Evolutionary conservation across 2,888 invertebrate species (phyloP).

Genomic region (Ochlodes sylvanus): DNA sequence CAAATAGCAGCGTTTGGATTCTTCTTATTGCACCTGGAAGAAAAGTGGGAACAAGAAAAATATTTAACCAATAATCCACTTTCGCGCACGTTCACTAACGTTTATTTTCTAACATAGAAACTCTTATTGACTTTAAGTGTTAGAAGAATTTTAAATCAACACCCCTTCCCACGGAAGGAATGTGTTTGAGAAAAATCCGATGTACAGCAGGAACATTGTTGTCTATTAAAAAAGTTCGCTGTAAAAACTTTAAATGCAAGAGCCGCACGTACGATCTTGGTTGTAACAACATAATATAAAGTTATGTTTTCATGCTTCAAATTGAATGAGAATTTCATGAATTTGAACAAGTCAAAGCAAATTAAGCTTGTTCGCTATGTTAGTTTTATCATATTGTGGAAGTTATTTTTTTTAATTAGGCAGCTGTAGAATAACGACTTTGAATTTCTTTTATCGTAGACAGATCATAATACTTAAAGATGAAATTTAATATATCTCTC

Average conservation of each 20-base stretch:
- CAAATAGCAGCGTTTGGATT: not conserved
- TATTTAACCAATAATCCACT: slow-evolving; percentile 16
- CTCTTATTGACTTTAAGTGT: slow-evolving; percentile 32
- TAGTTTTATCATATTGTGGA: not conserved
- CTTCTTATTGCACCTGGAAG: not conserved
- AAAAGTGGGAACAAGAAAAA: not conserved
- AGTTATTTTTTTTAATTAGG: too few relatives aligned
- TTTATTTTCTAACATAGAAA: slow-evolving; percentile 32
- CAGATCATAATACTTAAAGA: too few relatives aligned
- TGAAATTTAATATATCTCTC: too few relatives aligned
- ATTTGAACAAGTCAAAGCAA: slow-evolving; percentile 7
- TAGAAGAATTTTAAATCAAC: slow-evolving; percentile 33
- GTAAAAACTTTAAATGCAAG: not conserved
- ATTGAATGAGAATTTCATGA: slow-evolving; percentile 11
- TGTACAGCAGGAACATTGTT: slow-evolving; percentile 28
- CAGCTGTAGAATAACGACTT: too few relatives aligned
- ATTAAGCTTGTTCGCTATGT: not conserved
- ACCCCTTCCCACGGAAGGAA: slow-evolving; percentile 18
- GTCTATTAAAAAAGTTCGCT: slow-evolving; percentile 19
- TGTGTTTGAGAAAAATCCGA: slow-evolving; percentile 25
- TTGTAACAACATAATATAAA: slow-evolving; percentile 6
- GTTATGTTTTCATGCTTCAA: slow-evolving; percentile 13
- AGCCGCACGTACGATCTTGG: slow-evolving; percentile 3
- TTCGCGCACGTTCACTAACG: not conserved
- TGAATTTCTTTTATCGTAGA: too few relatives aligned